Evolutionary conservation across 2,888 invertebrate species (phyloP).

Genomic region (Papilio gigon): DNA sequence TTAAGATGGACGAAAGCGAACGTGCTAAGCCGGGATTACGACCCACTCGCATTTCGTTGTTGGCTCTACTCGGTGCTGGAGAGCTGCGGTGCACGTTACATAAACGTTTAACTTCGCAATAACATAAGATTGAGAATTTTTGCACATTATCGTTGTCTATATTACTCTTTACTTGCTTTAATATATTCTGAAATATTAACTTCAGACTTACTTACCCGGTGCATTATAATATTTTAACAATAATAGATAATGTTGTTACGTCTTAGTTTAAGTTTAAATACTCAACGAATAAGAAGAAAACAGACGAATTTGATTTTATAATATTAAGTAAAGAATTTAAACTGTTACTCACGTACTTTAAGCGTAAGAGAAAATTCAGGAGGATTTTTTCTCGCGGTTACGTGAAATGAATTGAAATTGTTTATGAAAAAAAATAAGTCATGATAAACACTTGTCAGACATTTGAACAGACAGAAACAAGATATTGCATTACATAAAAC

Average conservation of each 20-base stretch:
- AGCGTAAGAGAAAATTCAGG: constrained; percentile 16
- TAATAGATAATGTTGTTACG: not conserved
- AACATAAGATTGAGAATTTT: constrained; percentile 18
- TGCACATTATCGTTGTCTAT: constrained; percentile 10
- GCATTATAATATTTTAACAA: not conserved
- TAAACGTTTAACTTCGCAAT: constrained; percentile 19
- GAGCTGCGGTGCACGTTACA: constrained; percentile 23
- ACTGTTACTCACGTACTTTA: constrained; percentile 14
- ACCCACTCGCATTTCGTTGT: constrained; percentile 35
- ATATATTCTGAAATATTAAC: constrained; percentile 8
- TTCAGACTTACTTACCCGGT: not conserved
- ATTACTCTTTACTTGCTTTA: not conserved
- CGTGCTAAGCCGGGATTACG: constrained; percentile 32
- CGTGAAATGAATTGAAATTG: constrained; percentile 10
- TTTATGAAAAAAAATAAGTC: constrained; percentile 1
- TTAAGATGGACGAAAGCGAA: constrained; percentile 16
- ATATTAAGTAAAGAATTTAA: constrained; percentile 13
- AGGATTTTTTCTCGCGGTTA: constrained; percentile 15
- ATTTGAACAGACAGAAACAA: too few species aligned
- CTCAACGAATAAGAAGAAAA: not conserved
- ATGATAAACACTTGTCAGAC: not conserved
- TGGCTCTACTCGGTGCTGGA: constrained; percentile 24
- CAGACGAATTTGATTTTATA: constrained; percentile 2
- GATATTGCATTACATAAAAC: too few species aligned
- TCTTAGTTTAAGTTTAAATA: not conserved